Evolutionary conservation across 2,797 vertebrate species (phyloP).

Genomic region (Sebastes goodei): DNA sequence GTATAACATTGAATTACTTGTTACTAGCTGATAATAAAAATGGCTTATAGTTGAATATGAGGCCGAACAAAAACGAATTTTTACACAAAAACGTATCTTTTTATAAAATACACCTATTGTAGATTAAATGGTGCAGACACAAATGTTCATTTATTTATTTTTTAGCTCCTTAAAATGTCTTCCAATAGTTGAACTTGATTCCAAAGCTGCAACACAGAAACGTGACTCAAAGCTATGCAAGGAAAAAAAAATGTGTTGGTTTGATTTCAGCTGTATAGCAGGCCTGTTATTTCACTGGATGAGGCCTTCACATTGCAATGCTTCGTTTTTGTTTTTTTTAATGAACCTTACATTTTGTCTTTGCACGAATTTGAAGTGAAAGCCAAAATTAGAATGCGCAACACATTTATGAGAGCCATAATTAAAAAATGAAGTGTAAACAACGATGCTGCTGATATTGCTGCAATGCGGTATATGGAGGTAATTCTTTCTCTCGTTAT

Average conservation of each 20-base stretch:
- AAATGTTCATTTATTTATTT: not conserved
- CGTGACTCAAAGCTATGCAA: constrained; percentile 45
- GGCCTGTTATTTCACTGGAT: constrained; percentile 19
- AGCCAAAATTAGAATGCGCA: not conserved
- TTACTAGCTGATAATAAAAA: constrained; percentile 4
- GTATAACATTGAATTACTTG: not conserved
- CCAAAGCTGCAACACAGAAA: constrained; percentile 19
- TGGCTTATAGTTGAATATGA: not conserved
- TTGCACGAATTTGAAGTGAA: not conserved
- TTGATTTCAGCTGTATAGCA: constrained; percentile 17
- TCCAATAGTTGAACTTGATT: constrained; percentile 6
- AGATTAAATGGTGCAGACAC: not conserved
- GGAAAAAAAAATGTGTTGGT: constrained; percentile 3
- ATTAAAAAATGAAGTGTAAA: constrained; percentile 31
- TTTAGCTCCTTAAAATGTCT: not conserved
- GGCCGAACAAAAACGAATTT: not conserved
- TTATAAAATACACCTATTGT: not conserved
- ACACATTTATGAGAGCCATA: not conserved
- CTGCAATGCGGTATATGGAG: constrained; percentile 85
- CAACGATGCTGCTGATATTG: constrained; percentile 45
- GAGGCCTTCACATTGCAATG: constrained; percentile 52
- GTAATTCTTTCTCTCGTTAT: constrained; percentile 51
- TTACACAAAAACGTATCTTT: not conserved
- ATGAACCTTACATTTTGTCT: not conserved
- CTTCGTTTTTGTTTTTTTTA: not conserved